Evolutionary conservation across 2,113 vertebrate species (phyloP), one percentile per base, ranked within the genome.

Genomic region (Chloropsis cyanopogon): DNA sequence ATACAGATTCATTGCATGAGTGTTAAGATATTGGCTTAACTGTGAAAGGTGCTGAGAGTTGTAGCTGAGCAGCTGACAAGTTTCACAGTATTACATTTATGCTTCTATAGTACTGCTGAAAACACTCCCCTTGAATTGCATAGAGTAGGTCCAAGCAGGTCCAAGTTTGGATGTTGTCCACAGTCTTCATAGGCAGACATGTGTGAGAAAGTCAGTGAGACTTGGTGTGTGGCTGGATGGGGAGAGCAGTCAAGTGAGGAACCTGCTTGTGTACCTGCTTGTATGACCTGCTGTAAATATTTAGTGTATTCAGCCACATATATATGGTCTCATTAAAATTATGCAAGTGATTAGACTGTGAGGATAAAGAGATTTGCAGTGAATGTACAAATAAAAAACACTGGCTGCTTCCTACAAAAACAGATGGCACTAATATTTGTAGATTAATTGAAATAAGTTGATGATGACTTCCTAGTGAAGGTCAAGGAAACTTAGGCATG

Each of bases 361-460:
- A 70, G 24, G 53, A 65, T 75, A 35, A 91, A 66, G 75, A 64
- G 15, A 3, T 75, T 91, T 71, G 25, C 59, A 82, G 24, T 70
- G 49, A 68, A 81, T 42, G 20, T 92, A 57, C 72, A 78, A 88
- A 65, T 92, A 60, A 86, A 81, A 83, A 73, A 1, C 76, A 75
- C 39, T 73, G 60, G 2, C 79, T 88, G 33, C 56, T 93, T 90
- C 64, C 41, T 90, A 75, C 12, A 68, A 54, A 92, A 83, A 0
- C 92, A 96, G 82, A 84, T 93, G 92, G 68, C 79, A 81, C 76
- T 94, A 41, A 64, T 95, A 93, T 83, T 83, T 94, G 52, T 90
- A 92, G 92, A 71, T 93, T 94, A 90, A 83, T 96, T 80, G 77
- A 86, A 92, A 68, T 82, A 90, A 79, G 68, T 94, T 75, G 88